Base-by-base conservation (phyloP, 2,113 vertebrate genomes). In the Lethenteron reissneri region DNA sequence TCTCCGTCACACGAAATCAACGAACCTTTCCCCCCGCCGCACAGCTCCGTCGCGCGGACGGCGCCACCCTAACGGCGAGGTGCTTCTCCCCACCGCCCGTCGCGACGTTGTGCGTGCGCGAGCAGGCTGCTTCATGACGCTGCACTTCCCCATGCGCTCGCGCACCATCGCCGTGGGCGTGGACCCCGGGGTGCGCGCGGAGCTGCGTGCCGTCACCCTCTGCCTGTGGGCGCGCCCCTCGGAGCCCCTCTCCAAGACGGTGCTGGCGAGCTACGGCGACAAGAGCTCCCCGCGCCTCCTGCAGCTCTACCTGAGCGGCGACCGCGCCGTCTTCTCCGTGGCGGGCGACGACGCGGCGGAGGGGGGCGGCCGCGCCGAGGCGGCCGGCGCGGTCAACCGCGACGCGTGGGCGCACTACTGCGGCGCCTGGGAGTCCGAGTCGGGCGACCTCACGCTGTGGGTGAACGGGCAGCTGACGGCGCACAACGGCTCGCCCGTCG, bases 81-180 rank as follows among this genome's bases (percentile, higher is more conserved):
- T 5, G 41, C 41, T 41, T 41, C 41, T 41, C 41, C 41, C 41
- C 41, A 41, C 41, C 41, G 25, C 5, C 25, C 25, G 25, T 41
- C 25, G 25, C 25, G 25, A 41, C 25, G 41, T 41, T 41, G 3
- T 41, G 41, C 41, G 41, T 7, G 3, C 41, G 41, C 56, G 17
- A 56, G 4, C 72, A 99, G 94, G 87, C 57, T 95, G 87, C 74
- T 90, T 95, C 74, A 86, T 81, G 12, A 87, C 85, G 0, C 78
- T 99, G 57, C 82, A 96, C 73, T 95, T 92, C 77, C 92, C 94
- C 12, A 90, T 92, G 89, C 87, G 89, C 19, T 97, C 94, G 1
- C 82, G 81, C 69, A 87, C 84, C 76, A 92, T 89, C 74, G 89
- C 86, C 73, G 84, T 85, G 58, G 83, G 87, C 0, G 81, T 96